A percentile compares a stretch with the other conserved stretches of the same genome.
phyloP scores from a whole-genome alignment of 1,140 invertebrate genomes.

The Drosophila tsacasi region DNA sequence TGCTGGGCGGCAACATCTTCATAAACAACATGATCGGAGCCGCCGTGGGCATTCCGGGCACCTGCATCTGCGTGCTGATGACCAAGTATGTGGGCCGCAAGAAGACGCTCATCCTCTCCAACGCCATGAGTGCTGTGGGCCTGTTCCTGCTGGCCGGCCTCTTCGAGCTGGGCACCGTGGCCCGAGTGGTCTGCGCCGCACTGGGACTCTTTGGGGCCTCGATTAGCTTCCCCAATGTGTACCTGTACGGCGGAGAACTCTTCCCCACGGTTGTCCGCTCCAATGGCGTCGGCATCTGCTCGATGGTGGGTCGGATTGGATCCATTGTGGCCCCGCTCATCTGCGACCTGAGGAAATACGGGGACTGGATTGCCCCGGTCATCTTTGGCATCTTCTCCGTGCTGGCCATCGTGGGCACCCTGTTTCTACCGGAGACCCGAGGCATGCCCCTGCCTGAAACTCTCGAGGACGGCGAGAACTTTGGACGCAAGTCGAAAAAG shows the following conservation, averaged over 20 bases:
- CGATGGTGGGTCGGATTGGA: slow-evolving; percentile 87
- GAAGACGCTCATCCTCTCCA: slow-evolving; percentile 88
- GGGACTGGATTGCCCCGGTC: slow-evolving; percentile 88
- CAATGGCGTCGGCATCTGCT: slow-evolving; percentile 87
- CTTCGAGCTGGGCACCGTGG: slow-evolving; percentile 39
- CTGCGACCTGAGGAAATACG: slow-evolving; percentile 82
- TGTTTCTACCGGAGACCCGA: slow-evolving; percentile 91
- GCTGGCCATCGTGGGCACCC: slow-evolving; percentile 87
- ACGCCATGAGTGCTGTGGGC: slow-evolving; percentile 88
- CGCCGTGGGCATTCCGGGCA: slow-evolving; percentile 89
- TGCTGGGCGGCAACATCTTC: slow-evolving; percentile 90
- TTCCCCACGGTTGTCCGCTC: slow-evolving; percentile 88
- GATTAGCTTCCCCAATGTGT: slow-evolving; percentile 87
- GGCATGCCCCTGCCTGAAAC: slow-evolving; percentile 91
- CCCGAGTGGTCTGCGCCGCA: slow-evolving; percentile 48
- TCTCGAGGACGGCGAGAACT: slow-evolving; percentile 91
- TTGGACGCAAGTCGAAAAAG: slow-evolving; percentile 87
- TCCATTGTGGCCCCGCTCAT: slow-evolving; percentile 87
- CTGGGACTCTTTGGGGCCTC: slow-evolving; percentile 84
- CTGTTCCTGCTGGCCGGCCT: slow-evolving; percentile 88
- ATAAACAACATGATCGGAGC: slow-evolving; percentile 90
- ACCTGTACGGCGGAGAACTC: slow-evolving; percentile 87
- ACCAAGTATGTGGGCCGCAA: slow-evolving; percentile 89
- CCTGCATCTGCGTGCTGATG: slow-evolving; percentile 88
- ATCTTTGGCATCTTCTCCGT: slow-evolving; percentile 89